Evolutionary conservation across 2,888 invertebrate species (phyloP).

Genomic region (Stenoptilia bipunctidactyla): DNA sequence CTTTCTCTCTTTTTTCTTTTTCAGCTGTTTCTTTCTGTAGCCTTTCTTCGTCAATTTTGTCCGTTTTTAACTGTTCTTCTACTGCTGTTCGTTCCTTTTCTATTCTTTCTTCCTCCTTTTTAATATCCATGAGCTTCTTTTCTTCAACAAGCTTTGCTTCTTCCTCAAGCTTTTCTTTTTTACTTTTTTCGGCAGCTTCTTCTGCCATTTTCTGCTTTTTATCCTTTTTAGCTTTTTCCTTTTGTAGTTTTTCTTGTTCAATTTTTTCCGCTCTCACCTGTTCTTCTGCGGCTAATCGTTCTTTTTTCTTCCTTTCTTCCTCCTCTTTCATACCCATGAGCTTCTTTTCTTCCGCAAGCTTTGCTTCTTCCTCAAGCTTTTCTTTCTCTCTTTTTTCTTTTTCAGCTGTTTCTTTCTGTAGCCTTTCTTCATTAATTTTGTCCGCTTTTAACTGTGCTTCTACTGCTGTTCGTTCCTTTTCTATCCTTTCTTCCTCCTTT

Average conservation of each 20-base stretch:
- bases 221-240: constrained; percentile 6
- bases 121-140: no score
- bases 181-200: no score
- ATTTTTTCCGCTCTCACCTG: background rate
- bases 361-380: constrained; percentile 9
- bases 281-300: constrained; percentile 1
- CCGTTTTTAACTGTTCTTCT: constrained; percentile 11
- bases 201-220: constrained; percentile 12
- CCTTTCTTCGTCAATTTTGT: constrained; percentile 9
- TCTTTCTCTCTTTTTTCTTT: constrained; percentile 7
- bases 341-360: constrained; percentile 12
- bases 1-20: constrained; percentile 13
- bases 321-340: constrained; percentile 13
- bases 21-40: constrained; percentile 5
- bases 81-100: constrained; percentile 4
- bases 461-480: background rate
- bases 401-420: background rate
- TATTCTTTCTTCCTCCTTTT: constrained; percentile 3
- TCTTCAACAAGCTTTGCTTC: no score
- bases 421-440: constrained; percentile 9
- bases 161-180: constrained; percentile 1
- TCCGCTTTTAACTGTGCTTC: background rate
- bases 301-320: constrained; percentile 13
- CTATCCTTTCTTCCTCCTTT: constrained; percentile 6
- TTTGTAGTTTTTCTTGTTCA: constrained; percentile 11